Conservation (phyloP, 2,797 vertebrate species). For the Pipistrellus nathusii region DNA sequence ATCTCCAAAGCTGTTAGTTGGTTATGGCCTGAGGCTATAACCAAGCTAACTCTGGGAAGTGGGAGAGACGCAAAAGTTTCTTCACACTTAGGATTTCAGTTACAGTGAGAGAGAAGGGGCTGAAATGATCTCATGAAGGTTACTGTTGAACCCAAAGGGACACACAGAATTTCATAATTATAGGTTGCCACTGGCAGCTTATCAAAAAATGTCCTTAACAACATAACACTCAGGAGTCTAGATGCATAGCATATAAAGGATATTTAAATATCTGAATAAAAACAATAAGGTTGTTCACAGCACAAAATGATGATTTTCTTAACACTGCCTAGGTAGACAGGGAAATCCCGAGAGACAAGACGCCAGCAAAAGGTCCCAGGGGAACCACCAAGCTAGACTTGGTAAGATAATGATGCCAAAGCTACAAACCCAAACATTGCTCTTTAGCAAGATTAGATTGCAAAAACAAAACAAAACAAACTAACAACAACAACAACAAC, state of each 20-base stretch:
- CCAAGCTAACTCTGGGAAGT: slow-evolving; percentile 36
- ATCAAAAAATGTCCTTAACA: slow-evolving; percentile 34
- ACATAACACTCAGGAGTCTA: slow-evolving; percentile 34
- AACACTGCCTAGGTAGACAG: background rate
- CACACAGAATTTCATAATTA: background rate
- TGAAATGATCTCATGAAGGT: slow-evolving; percentile 44
- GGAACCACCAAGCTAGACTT: background rate
- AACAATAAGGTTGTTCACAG: background rate
- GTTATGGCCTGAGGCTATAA: slow-evolving; percentile 73
- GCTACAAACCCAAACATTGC: slow-evolving; percentile 13
- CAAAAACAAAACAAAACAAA: background rate
- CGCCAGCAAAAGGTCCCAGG: background rate
- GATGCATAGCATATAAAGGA: background rate
- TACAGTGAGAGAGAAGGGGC: slow-evolving; percentile 17
- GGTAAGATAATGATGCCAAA: slow-evolving; percentile 9
- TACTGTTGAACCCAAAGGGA: background rate
- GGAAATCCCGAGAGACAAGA: slow-evolving; percentile 39
- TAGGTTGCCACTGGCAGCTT: background rate
- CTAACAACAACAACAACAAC: too few species aligned
- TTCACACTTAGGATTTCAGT: slow-evolving; percentile 46
- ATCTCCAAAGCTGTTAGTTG: slow-evolving; percentile 79
- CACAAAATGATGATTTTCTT: slow-evolving; percentile 23
- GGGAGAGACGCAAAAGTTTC: slow-evolving; percentile 53
- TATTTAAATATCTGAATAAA: slow-evolving; percentile 49
- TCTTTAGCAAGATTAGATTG: slow-evolving; percentile 15